Percentiles rank a stretch among this genome's conserved stretches.
phyloP scores from a whole-genome alignment of 2,888 invertebrate species.

The Epinotia bilunana region DNA sequence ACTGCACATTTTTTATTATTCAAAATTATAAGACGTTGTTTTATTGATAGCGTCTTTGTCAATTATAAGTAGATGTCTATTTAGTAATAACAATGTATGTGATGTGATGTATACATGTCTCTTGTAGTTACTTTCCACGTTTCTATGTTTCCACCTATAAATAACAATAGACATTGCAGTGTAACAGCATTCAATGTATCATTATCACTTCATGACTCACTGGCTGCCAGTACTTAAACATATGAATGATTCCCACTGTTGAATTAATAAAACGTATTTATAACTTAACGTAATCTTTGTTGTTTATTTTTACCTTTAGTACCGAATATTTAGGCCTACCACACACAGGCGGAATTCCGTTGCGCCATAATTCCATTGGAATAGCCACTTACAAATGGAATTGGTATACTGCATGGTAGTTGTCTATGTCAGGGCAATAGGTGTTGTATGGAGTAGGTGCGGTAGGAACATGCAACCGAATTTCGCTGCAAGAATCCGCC shows the following conservation, averaged over 20 bases:
- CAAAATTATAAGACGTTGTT: conserved; percentile 15
- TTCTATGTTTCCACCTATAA: conserved; percentile 9
- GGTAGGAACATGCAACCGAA: too few relatives aligned
- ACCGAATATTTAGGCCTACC: too few relatives aligned
- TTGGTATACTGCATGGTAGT: too few relatives aligned
- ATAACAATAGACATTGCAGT: background rate
- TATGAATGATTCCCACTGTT: conserved; percentile 30
- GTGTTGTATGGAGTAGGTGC: too few relatives aligned
- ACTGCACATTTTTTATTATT: conserved; percentile 1
- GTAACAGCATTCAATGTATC: background rate
- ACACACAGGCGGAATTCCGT: too few relatives aligned
- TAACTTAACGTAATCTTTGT: background rate
- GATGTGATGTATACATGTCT: conserved; percentile 4
- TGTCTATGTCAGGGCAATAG: too few relatives aligned
- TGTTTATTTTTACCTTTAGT: conserved; percentile 6
- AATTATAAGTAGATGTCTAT: conserved; percentile 22
- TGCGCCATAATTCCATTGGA: too few relatives aligned
- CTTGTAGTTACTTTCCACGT: background rate
- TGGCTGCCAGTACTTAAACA: conserved; percentile 27
- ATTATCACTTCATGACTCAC: conserved; percentile 6
- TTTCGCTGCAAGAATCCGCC: too few relatives aligned
- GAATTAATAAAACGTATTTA: conserved; percentile 40
- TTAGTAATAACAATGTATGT: background rate
- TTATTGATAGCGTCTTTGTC: conserved; percentile 25
- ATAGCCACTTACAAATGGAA: too few relatives aligned